Base-by-base conservation (phyloP, 2,888 invertebrate genomes). In the Agrotis ipsilon region DNA sequence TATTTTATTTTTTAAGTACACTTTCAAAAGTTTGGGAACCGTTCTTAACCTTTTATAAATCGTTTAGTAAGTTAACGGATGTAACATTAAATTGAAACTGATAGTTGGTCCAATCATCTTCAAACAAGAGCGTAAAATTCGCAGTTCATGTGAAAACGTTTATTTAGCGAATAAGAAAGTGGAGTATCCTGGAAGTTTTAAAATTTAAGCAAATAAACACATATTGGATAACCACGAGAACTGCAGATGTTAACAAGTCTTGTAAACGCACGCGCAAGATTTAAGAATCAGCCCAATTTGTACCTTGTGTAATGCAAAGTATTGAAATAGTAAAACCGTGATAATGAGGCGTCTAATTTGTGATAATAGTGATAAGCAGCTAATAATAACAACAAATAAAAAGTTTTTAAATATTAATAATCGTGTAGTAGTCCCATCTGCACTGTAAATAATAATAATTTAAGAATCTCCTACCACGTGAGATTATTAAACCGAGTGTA, bases 161-260 rank as follows among this genome's bases (percentile, higher is more conserved):
- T 57, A 11, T 45, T 54, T 75, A 55, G 11, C 19, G 9, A 64
- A 64, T 48, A 58, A 58, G 49, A 71, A 71, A 57, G 64, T 52
- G 1, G 13, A 60, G 52, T 43, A 27, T 16, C 16, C 16, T 48
- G 49, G 21, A 21, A 55, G 3, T 52, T 59, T 51, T 45, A 61
- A 39, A 13, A 5, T 58, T 48, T 7, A 43, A 61, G 11, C 14
- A 48, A 61, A 48, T 70, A 48, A 27, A 49, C 32, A 48, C 5
- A 51, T 60, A 64, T 61, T 64, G 43, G 6, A 27, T 51, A 48
- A 48, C 27, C 51, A 52, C 32, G 64, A 70, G 32, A 61, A 52
- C 21, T 18, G 18, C 55, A 48, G 11, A 59, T 45, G 19, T 6
- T 70, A 75, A 75, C 21, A 43, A 48, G n/a, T 49, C 2, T 3